phyloP scores from a whole-genome alignment of 2,113 vertebrate genomes.

The Tetrax tetrax region DNA sequence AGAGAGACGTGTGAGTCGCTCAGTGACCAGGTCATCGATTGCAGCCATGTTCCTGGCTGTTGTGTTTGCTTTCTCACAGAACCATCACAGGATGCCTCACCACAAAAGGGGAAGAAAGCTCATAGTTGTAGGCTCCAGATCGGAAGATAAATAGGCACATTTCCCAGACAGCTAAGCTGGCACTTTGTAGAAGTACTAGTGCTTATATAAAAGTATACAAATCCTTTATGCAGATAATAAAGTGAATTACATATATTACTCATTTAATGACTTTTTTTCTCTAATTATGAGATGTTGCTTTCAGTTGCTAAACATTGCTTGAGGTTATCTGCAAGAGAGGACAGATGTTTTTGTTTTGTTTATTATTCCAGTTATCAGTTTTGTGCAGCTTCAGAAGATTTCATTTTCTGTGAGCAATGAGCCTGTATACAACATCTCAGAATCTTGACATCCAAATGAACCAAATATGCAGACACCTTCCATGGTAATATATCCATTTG shows the following conservation, averaged over 20 bases:
- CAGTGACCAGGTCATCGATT: neutral
- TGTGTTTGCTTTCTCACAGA: neutral
- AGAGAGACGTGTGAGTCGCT: neutral
- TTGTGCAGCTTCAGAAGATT: constrained; percentile 1
- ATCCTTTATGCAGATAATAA: constrained; percentile 32
- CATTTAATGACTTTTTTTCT: constrained; percentile 24
- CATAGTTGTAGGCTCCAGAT: neutral
- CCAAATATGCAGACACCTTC: neutral
- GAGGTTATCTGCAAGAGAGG: constrained; percentile 1
- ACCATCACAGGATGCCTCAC: neutral
- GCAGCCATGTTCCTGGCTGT: neutral
- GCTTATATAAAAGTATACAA: neutral
- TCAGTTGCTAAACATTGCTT: neutral
- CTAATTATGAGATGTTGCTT: constrained; percentile 14
- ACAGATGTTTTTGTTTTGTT: constrained; percentile 48
- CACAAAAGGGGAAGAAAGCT: neutral
- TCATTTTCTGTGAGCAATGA: constrained; percentile 10
- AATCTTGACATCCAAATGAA: neutral
- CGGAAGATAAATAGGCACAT: neutral
- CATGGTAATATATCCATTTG: neutral
- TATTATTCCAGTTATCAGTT: constrained; percentile 24
- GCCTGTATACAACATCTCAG: neutral
- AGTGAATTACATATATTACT: constrained; percentile 5
- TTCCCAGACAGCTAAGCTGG: neutral
- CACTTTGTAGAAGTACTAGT: neutral